Percentiles rank a stretch among this genome's conserved stretches.
Conservation (phyloP, 2,113 vertebrate genomes). For the Tupaia chinensis region DNA sequence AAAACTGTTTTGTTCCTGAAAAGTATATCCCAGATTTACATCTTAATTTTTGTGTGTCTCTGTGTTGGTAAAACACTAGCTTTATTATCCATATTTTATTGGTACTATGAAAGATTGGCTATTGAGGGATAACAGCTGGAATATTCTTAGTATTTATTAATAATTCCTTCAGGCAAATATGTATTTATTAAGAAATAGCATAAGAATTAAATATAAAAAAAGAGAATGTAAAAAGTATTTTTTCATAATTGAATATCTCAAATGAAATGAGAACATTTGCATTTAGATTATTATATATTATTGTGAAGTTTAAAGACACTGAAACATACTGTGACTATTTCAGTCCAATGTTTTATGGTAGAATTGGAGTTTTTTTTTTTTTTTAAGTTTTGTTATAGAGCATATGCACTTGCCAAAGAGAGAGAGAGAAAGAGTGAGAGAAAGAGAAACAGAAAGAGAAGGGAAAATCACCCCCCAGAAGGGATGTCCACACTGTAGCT, state of each 20-base stretch:
- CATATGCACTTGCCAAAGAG: no score
- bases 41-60: not conserved
- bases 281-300: not conserved
- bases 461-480: no score
- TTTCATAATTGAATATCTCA: constrained; percentile 2
- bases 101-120: not conserved
- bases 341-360: not conserved
- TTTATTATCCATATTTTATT: not conserved
- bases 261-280: not conserved
- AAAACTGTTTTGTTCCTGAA: constrained; percentile 10
- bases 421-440: no score
- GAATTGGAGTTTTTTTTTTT: constrained; percentile 4
- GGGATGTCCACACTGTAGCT: no score
- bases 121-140: not conserved
- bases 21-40: not conserved
- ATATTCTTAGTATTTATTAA: constrained; percentile 43
- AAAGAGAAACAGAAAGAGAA: no score
- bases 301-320: not conserved
- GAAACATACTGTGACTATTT: not conserved
- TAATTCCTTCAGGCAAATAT: constrained; percentile 30
- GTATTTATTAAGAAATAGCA: constrained; percentile 3
- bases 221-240: not conserved
- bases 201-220: constrained; percentile 38
- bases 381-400: no score
- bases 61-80: not conserved